Conservation (phyloP, 2,113 vertebrate genomes). For the Apodemus speciosus region DNA sequence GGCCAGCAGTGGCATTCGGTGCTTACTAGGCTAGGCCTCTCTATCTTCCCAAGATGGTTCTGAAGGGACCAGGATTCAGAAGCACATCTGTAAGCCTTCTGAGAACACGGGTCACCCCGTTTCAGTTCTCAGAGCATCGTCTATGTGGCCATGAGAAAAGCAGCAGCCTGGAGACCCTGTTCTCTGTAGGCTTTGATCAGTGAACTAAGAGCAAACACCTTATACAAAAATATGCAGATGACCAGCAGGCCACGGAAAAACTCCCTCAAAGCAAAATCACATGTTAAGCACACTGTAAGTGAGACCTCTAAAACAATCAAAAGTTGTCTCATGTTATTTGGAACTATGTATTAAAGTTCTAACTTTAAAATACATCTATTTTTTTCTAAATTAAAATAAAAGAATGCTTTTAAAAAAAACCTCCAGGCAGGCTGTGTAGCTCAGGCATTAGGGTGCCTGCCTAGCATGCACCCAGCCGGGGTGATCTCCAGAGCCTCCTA, state of each 20-base stretch:
- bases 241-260: neutral
- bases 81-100: neutral
- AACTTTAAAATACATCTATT: neutral
- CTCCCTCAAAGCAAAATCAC: neutral
- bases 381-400: constrained; percentile 24
- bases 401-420: neutral
- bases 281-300: neutral
- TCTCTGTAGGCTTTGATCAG: neutral
- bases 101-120: neutral
- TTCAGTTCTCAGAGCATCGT: neutral
- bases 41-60: neutral
- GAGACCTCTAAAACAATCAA: constrained; percentile 21
- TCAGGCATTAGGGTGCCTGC: neutral
- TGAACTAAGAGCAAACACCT: neutral
- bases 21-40: neutral
- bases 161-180: neutral
- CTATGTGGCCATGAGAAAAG: neutral
- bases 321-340: constrained; percentile 19
- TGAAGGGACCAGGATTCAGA: neutral
- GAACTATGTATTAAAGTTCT: neutral
- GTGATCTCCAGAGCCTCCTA: neutral
- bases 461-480: neutral
- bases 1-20: neutral
- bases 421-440: neutral
- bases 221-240: neutral